These are phyloP conservation scores for Dexiosoma caninum DNA, from an alignment of 2,888 invertebrate genomes.

Conservation along the genomic window DNA sequence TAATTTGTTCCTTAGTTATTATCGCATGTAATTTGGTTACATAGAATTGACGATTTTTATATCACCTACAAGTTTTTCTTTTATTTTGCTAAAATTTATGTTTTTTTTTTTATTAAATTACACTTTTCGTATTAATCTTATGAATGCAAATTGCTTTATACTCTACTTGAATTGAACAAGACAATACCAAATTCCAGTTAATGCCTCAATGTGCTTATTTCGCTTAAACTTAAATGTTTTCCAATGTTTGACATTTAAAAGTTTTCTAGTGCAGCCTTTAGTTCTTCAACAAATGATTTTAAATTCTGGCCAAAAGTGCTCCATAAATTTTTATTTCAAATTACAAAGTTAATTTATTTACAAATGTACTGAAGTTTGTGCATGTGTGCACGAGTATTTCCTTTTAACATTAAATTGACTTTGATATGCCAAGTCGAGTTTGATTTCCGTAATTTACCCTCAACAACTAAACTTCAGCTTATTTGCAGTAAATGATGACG, in stretches of 20 bases:
- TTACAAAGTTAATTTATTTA: neutral
- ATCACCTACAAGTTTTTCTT: no score
- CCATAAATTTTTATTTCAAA: neutral
- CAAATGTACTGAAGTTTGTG: neutral
- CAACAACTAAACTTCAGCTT: slow-evolving; percentile 54
- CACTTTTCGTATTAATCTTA: no score
- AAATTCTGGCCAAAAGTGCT: neutral
- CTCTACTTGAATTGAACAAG: neutral
- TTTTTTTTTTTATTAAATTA: no score
- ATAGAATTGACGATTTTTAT: no score
- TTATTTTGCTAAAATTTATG: no score
- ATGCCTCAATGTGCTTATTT: neutral
- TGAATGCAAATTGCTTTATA: no score
- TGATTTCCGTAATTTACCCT: slow-evolving; percentile 57
- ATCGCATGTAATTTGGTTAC: no score
- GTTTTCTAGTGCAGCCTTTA: neutral
- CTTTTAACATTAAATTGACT: slow-evolving; percentile 41
- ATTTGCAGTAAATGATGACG: slow-evolving; percentile 19
- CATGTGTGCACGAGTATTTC: slow-evolving; percentile 2
- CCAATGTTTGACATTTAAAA: slow-evolving; percentile 15
- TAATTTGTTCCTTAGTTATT: no score
- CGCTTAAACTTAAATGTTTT: neutral
- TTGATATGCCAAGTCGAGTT: slow-evolving; percentile 51
- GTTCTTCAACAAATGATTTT: neutral
- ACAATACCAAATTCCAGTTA: neutral